Conservation (phyloP, 2,113 vertebrate species). For the Murina feae region DNA sequence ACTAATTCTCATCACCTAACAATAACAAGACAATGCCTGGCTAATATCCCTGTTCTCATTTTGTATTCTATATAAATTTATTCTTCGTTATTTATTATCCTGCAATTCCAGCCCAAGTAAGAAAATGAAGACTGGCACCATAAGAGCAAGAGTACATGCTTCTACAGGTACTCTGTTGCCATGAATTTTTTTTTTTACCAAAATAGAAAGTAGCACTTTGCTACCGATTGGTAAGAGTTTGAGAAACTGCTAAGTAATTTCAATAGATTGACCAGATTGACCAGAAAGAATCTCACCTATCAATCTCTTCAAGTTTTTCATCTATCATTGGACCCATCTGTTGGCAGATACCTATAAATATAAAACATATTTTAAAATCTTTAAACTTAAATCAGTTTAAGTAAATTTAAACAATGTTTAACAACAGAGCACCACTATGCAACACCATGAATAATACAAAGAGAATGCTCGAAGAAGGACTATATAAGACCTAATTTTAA, state of each 20-base stretch:
- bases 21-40: background rate
- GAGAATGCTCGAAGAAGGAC: background rate
- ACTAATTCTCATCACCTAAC: background rate
- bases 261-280: background rate
- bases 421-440: background rate
- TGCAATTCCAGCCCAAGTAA: background rate
- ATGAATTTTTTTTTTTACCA: background rate
- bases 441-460: background rate
- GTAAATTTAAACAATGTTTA: conserved; percentile 13
- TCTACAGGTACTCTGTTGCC: background rate
- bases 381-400: conserved; percentile 39
- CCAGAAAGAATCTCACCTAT: conserved; percentile 84
- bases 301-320: conserved; percentile 95
- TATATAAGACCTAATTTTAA: background rate
- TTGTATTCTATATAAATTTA: background rate
- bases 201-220: background rate
- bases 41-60: background rate
- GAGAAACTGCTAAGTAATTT: background rate
- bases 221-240: background rate
- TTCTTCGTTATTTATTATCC: background rate
- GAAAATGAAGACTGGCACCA: background rate
- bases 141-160: background rate
- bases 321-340: conserved; percentile 99
- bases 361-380: conserved; percentile 42
- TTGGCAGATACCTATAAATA: conserved; percentile 91